A percentile compares a stretch with the other conserved stretches of the same genome.
Conservation (phyloP, 2,113 vertebrate genomes). For the Candoia aspera region DNA sequence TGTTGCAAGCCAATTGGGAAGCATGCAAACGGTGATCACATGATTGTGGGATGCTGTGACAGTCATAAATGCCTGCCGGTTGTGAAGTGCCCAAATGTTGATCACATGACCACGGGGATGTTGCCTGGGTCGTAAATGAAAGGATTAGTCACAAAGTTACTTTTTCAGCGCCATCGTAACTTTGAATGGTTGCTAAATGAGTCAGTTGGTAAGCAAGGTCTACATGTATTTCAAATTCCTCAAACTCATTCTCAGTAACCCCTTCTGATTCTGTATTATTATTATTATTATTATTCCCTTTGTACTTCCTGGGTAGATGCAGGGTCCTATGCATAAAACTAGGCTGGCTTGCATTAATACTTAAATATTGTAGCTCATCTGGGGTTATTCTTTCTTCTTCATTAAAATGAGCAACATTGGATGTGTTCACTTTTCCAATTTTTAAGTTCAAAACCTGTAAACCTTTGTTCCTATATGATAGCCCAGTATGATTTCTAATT, state of each 20-base stretch:
- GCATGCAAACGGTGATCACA: neutral
- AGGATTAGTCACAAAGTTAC: neutral
- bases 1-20: neutral
- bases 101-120: neutral
- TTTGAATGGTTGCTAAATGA: neutral
- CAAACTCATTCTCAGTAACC: too few species aligned
- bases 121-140: neutral
- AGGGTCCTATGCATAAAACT: neutral
- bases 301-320: neutral
- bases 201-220: neutral
- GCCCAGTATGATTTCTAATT: neutral
- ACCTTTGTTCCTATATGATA: neutral
- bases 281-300: neutral
- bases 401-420: neutral
- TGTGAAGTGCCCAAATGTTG: neutral
- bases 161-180: neutral
- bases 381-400: neutral
- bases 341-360: neutral
- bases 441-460: neutral
- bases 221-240: neutral
- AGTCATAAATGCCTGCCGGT: neutral
- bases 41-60: neutral
- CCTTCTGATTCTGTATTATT: neutral
- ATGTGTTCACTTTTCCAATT: neutral
- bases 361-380: neutral